Evolutionary conservation across 2,113 vertebrate species (phyloP).

Genomic region (Pteruthius melanotis): DNA sequence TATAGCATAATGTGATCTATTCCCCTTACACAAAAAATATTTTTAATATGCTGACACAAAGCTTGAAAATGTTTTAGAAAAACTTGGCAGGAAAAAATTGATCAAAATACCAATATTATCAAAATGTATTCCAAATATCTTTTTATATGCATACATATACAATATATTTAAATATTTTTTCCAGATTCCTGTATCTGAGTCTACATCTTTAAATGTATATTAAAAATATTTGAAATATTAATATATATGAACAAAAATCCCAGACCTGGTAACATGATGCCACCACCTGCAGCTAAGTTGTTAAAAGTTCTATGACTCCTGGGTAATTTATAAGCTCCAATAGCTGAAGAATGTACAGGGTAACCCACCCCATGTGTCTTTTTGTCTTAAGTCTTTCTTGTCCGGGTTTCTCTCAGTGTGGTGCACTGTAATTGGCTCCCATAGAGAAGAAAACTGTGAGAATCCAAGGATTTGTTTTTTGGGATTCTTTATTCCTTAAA

Average conservation of each 20-base stretch:
- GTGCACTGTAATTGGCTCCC: slow-evolving; percentile 75
- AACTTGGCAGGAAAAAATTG: slow-evolving; percentile 30
- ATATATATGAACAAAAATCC: not conserved
- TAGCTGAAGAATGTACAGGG: slow-evolving; percentile 33
- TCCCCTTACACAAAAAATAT: not conserved
- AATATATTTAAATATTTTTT: not conserved
- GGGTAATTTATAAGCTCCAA: slow-evolving; percentile 68
- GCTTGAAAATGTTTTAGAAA: slow-evolving; percentile 27
- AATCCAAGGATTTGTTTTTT: slow-evolving; percentile 38
- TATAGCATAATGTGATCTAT: not conserved
- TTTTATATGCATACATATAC: not conserved
- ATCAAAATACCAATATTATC: not conserved
- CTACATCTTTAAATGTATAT: not conserved
- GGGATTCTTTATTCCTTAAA: not conserved
- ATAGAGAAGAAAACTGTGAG: slow-evolving; percentile 58
- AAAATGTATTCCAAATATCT: not conserved
- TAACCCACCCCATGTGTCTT: slow-evolving; percentile 52
- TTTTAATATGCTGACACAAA: not conserved
- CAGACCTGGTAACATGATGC: slow-evolving; percentile 18
- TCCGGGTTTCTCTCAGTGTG: slow-evolving; percentile 62
- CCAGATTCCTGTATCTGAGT: not conserved
- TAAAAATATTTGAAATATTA: not conserved
- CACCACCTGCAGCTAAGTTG: slow-evolving; percentile 53
- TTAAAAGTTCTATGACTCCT: slow-evolving; percentile 70
- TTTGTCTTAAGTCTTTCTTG: slow-evolving; percentile 68